Base-by-base conservation (phyloP, 2,888 invertebrate genomes). In the Lycaena phlaeas region DNA sequence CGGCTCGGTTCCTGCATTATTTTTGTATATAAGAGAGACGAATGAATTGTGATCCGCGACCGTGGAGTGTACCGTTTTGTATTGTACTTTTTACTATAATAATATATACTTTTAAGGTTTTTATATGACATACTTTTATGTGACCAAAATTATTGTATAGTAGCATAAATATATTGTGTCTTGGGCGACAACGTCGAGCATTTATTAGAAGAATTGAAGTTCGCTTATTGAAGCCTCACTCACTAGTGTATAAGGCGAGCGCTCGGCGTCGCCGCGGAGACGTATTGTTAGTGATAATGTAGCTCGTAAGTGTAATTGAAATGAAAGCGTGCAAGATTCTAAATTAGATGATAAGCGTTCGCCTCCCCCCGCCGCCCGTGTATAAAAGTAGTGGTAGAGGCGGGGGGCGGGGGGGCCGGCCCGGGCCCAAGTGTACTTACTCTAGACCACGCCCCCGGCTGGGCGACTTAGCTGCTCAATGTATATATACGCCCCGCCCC, bases 261-360 rank as follows among this genome's bases (percentile, higher is more conserved):
- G 22, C 7, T 22, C 34, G 11, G 34, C 34, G 34, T 18, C 18
- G 18, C 18, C 17, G 18, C 34, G 34, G 17, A 9, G 3, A 9
- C 29, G 30, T 31, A 15, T 31, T 6, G 27, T 18, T 25, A 31
- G 29, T 30, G 2, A n/a, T 41, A 36, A 29, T 11, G 26, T 38
- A 41, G 26, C 47, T 48, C 42, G 29, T 34, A 34, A 51, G 36
- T 36, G 42, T 64, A 64, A 61, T 55, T 26, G 51, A 48, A 55
- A 57, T 54, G 50, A 51, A 73, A 75, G 75, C 73, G 78, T 78
- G 73, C 67, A 66, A 73, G 45, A 78, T 78, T 78, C 78, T 78
- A 78, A 79, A 79, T 72, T 77, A 77, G 42, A 45, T 45, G n/a
- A 50, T 71, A 76, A 70, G 60, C 66, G 68, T 69, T 55, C 67